Percentiles rank a stretch among this genome's conserved stretches.
Conservation (phyloP, 2,888 invertebrate species). For the Acleris cristana region DNA sequence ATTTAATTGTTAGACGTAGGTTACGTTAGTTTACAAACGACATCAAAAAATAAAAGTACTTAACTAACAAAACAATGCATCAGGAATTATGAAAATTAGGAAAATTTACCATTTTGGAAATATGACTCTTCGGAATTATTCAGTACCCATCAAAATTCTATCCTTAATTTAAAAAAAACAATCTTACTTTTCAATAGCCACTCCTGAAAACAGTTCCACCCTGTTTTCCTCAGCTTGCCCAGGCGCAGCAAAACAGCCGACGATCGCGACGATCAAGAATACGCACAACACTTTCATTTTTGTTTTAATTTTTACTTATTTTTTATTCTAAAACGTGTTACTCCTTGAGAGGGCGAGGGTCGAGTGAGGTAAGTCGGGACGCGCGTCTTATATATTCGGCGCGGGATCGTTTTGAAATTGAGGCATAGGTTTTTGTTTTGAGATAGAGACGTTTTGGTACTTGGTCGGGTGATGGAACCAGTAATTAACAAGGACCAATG, state of each 20-base stretch:
- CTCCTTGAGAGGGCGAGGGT: conserved; percentile 57
- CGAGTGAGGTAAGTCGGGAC: conserved; percentile 65
- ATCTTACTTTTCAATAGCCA: conserved; percentile 74
- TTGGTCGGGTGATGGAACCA: conserved; percentile 37
- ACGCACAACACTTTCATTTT: conserved; percentile 72
- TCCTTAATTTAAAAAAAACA: conserved; percentile 34
- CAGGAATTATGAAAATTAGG: too few relatives aligned
- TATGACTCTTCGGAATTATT: too few relatives aligned
- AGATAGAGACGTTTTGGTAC: conserved; percentile 54
- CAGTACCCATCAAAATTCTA: too few relatives aligned
- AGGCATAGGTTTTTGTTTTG: conserved; percentile 44
- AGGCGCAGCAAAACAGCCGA: conserved; percentile 68
- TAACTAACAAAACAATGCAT: too few relatives aligned
- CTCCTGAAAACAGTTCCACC: conserved; percentile 74
- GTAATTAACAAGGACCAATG: too few relatives aligned
- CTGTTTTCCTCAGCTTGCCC: conserved; percentile 62
- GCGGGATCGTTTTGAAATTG: conserved; percentile 47
- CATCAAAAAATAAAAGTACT: too few relatives aligned
- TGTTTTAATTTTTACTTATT: conserved; percentile 39
- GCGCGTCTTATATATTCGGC: conserved; percentile 59
- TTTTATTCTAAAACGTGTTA: conserved; percentile 49
- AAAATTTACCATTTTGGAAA: too few relatives aligned
- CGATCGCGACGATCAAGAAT: conserved; percentile 59
- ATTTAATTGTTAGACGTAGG: too few relatives aligned
- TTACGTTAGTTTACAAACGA: too few relatives aligned